Conservation (phyloP, 2,888 invertebrate species). For the Aphodius granarius region DNA sequence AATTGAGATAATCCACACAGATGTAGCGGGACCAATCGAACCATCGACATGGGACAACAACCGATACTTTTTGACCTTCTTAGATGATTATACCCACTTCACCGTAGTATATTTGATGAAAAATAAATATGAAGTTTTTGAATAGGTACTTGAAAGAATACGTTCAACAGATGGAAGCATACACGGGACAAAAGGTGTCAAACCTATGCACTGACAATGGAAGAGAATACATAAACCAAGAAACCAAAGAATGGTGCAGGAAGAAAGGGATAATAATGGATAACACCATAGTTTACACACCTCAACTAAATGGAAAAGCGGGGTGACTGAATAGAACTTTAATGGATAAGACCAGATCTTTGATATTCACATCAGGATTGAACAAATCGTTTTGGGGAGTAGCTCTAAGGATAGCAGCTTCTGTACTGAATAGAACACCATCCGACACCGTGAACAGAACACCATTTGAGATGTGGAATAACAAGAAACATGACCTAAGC, state of each 20-base stretch:
- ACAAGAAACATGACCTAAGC: constrained; percentile 38
- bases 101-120: constrained; percentile 32
- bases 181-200: constrained; percentile 13
- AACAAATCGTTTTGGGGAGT: constrained; percentile 36
- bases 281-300: constrained; percentile 21
- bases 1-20: constrained; percentile 11
- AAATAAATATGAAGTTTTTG: constrained; percentile 33
- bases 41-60: constrained; percentile 8
- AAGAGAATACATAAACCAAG: constrained; percentile 26
- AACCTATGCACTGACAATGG: constrained; percentile 30
- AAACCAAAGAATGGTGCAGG: constrained; percentile 23
- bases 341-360: constrained; percentile 33
- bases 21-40: constrained; percentile 8
- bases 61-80: constrained; percentile 3
- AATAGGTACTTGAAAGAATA: constrained; percentile 32
- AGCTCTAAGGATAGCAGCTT: constrained; percentile 28
- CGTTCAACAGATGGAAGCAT: constrained; percentile 16
- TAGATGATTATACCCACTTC: constrained; percentile 24
- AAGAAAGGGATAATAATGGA: constrained; percentile 27
- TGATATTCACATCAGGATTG: constrained; percentile 33
- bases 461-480: constrained; percentile 40
- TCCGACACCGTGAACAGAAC: constrained; percentile 32
- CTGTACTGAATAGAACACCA: constrained; percentile 38
- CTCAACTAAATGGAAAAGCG: constrained; percentile 33
- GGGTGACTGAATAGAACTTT: constrained; percentile 33